Evolutionary conservation across 2,113 vertebrate species (phyloP).

Genomic region (Paramisgurnus dabryanus): DNA sequence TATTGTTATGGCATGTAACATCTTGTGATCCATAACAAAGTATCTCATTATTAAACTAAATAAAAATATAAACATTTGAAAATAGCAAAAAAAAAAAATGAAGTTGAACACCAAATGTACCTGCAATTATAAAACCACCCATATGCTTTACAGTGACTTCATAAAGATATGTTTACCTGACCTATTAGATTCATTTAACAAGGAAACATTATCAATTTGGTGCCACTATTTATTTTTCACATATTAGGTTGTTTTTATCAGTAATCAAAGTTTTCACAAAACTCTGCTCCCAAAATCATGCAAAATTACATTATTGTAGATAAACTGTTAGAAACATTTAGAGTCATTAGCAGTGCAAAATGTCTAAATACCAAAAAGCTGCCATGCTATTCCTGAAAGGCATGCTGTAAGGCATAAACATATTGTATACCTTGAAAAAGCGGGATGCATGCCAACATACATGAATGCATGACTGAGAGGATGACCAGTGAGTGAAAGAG

Average conservation of each 20-base stretch:
- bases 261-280: background rate
- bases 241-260: background rate
- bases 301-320: constrained; percentile 5
- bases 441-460: constrained; percentile 37
- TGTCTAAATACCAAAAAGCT: constrained; percentile 32
- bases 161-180: background rate
- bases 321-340: background rate
- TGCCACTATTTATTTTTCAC: background rate
- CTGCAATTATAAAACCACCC: too few relatives aligned
- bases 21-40: too few relatives aligned
- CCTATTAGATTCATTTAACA: background rate
- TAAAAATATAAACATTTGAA: too few relatives aligned
- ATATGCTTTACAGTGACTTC: background rate
- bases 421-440: constrained; percentile 18
- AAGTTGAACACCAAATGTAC: too few relatives aligned
- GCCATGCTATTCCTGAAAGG: constrained; percentile 32
- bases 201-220: background rate
- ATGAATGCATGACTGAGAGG: constrained; percentile 35
- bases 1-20: too few relatives aligned
- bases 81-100: too few relatives aligned
- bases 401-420: constrained; percentile 39
- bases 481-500: constrained; percentile 8
- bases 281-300: background rate
- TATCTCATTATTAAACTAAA: too few relatives aligned
- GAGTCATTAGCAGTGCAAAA: background rate